Evolutionary conservation across 2,888 invertebrate genomes (phyloP).

Genomic region (Thymelicus lineola): DNA sequence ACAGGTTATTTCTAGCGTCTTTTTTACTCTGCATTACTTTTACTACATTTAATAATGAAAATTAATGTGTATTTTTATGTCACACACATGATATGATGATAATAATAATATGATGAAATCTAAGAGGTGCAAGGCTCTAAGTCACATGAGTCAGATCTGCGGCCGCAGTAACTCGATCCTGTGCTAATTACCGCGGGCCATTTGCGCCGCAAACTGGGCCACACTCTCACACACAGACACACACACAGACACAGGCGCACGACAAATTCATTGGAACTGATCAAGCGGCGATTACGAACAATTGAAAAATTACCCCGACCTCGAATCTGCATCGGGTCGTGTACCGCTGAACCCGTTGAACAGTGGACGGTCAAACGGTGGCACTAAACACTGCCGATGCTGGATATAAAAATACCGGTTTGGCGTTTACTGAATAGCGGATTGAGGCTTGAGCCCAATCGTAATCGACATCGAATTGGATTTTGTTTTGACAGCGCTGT

Average conservation of each 20-base stretch:
- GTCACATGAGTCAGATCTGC: constrained; percentile 24
- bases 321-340: constrained; percentile 34
- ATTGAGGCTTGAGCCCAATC: constrained; percentile 29
- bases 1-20: too few species aligned
- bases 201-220: constrained; percentile 46
- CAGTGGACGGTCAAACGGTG: constrained; percentile 13
- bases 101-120: constrained; percentile 10
- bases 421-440: constrained; percentile 28
- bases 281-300: constrained; percentile 55
- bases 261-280: constrained; percentile 59
- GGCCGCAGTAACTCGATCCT: constrained; percentile 53
- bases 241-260: constrained; percentile 38
- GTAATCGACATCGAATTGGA: constrained; percentile 29
- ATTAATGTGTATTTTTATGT: too few species aligned
- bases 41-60: too few species aligned
- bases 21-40: too few species aligned
- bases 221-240: constrained; percentile 39
- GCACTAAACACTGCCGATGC: constrained; percentile 16
- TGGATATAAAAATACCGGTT: constrained; percentile 31
- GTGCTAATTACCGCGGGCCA: constrained; percentile 49
- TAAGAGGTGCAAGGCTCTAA: constrained; percentile 31
- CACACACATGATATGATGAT: too few species aligned
- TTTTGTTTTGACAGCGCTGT: constrained; percentile 32
- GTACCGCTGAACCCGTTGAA: constrained; percentile 17
- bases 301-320: constrained; percentile 65